Evolutionary conservation across 2,888 invertebrate species (phyloP).

Genomic region (Oligia strigilis): DNA sequence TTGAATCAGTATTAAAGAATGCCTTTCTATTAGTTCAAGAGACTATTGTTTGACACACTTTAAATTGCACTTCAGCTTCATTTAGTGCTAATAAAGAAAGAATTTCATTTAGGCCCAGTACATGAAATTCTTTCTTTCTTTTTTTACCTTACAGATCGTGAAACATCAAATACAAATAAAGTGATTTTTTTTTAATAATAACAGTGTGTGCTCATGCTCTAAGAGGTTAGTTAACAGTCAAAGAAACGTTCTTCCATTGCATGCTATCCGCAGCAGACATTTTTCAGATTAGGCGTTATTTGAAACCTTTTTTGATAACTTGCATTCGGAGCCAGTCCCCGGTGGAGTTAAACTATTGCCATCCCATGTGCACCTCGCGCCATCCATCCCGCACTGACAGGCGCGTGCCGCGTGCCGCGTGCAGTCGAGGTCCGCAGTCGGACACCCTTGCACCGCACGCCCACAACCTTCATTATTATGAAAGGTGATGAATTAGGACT

Average conservation of each 20-base stretch:
- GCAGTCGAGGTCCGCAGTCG: neutral
- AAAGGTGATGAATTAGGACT: constrained; percentile 18
- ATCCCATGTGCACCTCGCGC: constrained; percentile 18
- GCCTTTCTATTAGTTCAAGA: neutral
- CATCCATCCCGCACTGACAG: constrained; percentile 46
- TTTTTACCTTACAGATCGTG: neutral
- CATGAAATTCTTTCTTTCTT: too few relatives aligned
- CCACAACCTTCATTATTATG: neutral
- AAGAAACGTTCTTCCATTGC: neutral
- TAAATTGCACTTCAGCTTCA: neutral
- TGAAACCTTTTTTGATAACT: neutral
- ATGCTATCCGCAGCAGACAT: neutral
- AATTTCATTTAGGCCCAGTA: too few relatives aligned
- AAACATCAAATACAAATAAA: neutral
- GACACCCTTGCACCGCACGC: constrained; percentile 1
- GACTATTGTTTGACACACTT: neutral
- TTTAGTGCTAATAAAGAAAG: neutral
- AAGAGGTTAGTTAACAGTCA: neutral
- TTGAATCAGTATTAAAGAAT: neutral
- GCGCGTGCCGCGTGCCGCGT: constrained; percentile 14
- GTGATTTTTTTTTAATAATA: neutral
- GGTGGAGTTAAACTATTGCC: constrained; percentile 45
- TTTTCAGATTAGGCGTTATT: neutral
- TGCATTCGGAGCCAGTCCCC: constrained; percentile 3
- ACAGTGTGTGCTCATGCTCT: neutral